These are phyloP conservation scores for Leucoptera coffeella DNA, from an alignment of 2,888 invertebrate species.

Conservation along the genomic window DNA sequence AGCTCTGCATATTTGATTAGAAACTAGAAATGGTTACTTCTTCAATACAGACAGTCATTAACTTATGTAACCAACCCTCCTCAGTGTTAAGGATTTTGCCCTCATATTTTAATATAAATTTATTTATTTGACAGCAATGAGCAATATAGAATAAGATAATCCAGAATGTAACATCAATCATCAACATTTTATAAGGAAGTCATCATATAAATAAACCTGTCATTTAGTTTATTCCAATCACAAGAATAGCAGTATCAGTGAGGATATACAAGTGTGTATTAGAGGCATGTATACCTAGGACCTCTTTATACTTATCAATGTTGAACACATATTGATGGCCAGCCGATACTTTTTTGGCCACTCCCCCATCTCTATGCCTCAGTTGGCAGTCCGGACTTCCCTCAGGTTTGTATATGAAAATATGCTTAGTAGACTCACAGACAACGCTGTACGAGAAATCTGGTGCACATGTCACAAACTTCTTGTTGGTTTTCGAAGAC, in stretches of 20 bases:
- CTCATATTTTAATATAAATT: too few species aligned
- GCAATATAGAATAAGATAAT: too few species aligned
- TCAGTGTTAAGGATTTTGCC: too few species aligned
- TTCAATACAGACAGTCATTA: too few species aligned
- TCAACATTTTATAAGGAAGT: too few species aligned
- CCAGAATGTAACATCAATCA: too few species aligned
- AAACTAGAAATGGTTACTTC: too few species aligned
- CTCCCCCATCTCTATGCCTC: slow-evolving; percentile 67
- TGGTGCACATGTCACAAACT: slow-evolving; percentile 70
- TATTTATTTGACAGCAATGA: too few species aligned
- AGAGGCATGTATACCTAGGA: slow-evolving; percentile 66
- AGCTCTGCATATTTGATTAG: too few species aligned
- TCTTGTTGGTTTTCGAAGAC: slow-evolving; percentile 75
- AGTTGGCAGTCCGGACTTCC: slow-evolving; percentile 49
- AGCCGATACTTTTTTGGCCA: slow-evolving; percentile 45
- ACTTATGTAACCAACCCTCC: too few species aligned
- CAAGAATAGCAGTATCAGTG: slow-evolving; percentile 48
- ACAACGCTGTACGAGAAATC: slow-evolving; percentile 69
- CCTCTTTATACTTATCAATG: slow-evolving; percentile 60
- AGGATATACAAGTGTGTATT: slow-evolving; percentile 61
- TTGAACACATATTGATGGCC: slow-evolving; percentile 75
- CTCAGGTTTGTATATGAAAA: slow-evolving; percentile 68
- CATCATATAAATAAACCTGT: too few species aligned
- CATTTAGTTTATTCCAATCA: slow-evolving; percentile 47
- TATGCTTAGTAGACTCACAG: slow-evolving; percentile 65